Base-by-base conservation (phyloP, 2,113 vertebrate genomes). In the Xiphophorus couchianus region DNA sequence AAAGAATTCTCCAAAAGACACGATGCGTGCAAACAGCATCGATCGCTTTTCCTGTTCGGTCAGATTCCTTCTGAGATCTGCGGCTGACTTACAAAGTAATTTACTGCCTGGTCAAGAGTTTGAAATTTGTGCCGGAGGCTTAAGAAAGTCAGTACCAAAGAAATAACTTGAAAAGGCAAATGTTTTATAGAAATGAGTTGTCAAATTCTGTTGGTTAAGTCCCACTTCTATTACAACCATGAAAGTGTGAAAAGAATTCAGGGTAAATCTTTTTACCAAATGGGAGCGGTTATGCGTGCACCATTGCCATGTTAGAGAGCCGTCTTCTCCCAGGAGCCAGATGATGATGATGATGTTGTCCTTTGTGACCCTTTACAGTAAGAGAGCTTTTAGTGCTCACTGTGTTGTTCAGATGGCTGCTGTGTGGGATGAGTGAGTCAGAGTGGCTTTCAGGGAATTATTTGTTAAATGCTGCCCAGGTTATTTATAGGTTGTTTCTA, bases 361-460 rank as follows among this genome's bases (percentile, higher is more conserved):
- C 51, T 76, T 48, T 62, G 73, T 85, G 75, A 78, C 65, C 27
- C 58, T 67, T 30, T 70, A 86, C 66, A 80, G 80, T 76, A 69
- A 82, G 70, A 76, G 39, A 28, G 66, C 77, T 85, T 76, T 84
- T 80, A 80, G 71, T 77, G 62, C 71, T 78, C 66, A 77, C 84
- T 62, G 48, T 81, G 81, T 67, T 75, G 62, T 73, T 86, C 27
- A 69, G 69, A 83, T 74, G 60, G 84, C 84, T 54, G 17, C 58
- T 73, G 86, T 80, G 69, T 87, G 77, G 86, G 84, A 66, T 39
- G 83, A 68, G 30, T 91, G 83, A 91, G 63, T 85, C 88, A 88
- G 3, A 31, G 63, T 27, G 8, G 75, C 75, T 78, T 84, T 91
- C 51, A 8, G 4, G 66, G 19, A 69, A 17, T 65, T 65, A 61